Conservation (phyloP, 2,888 invertebrate species). For the Cheilosia soror region DNA sequence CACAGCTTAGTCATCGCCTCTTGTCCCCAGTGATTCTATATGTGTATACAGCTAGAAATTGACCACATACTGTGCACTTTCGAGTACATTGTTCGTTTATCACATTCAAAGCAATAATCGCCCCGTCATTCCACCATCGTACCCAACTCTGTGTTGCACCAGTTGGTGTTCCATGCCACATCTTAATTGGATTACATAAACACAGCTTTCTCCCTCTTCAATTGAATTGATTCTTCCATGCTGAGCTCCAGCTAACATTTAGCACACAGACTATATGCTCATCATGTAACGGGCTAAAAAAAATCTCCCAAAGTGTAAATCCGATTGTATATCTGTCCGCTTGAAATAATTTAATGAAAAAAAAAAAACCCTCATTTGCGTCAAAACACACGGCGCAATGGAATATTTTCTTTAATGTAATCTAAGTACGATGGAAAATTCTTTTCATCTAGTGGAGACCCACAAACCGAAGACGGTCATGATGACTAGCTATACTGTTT, state of each 20-base stretch:
- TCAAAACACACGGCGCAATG: constrained; percentile 22
- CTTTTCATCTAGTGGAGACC: constrained; percentile 1
- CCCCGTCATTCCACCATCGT: background rate
- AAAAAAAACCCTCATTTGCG: constrained; percentile 41
- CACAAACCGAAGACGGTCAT: constrained; percentile 3
- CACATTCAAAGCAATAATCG: constrained; percentile 22
- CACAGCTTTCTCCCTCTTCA: constrained; percentile 36
- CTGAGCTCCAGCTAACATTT: constrained; percentile 49
- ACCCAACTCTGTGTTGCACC: background rate
- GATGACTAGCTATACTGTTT: constrained; percentile 15
- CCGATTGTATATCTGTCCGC: constrained; percentile 52
- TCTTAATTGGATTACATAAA: constrained; percentile 64
- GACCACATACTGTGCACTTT: constrained; percentile 35
- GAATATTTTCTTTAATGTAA: constrained; percentile 30
- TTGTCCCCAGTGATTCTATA: background rate
- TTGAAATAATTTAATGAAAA: constrained; percentile 28
- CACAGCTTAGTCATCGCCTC: constrained; percentile 16
- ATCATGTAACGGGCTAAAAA: constrained; percentile 58
- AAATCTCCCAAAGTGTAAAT: constrained; percentile 58
- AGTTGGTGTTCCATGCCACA: constrained; percentile 33
- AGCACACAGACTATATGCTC: constrained; percentile 23
- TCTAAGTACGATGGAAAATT: constrained; percentile 5
- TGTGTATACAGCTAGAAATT: constrained; percentile 1
- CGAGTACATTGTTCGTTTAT: constrained; percentile 40
- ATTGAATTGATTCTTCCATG: constrained; percentile 44